Evolutionary conservation across 2,888 invertebrate genomes (phyloP).

Genomic region (Metallyticus violacea): DNA sequence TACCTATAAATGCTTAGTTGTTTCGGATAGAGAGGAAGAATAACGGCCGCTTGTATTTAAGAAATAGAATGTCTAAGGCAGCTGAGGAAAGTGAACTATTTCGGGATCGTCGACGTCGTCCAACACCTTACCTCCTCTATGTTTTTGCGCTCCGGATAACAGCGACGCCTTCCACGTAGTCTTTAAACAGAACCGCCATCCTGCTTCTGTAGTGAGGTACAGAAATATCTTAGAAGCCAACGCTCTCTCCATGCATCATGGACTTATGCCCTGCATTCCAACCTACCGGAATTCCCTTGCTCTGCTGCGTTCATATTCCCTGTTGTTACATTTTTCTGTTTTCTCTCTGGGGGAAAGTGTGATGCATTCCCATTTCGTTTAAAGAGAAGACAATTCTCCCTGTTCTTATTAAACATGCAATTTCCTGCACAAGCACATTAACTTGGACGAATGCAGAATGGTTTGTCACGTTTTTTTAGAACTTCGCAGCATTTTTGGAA

Average conservation of each 20-base stretch:
- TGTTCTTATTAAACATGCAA: too few relatives aligned
- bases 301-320: background rate
- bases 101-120: background rate
- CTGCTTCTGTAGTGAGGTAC: background rate
- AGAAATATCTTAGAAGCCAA: background rate
- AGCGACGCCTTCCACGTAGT: slow-evolving; percentile 8
- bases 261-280: background rate
- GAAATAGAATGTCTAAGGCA: too few relatives aligned
- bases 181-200: background rate
- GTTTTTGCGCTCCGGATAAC: background rate
- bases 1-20: too few relatives aligned
- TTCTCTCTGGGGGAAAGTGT: background rate
- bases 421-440: too few relatives aligned
- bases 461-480: too few relatives aligned
- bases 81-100: background rate
- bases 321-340: background rate
- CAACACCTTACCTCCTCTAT: slow-evolving; percentile 2
- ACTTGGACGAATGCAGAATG: too few relatives aligned
- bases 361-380: too few relatives aligned
- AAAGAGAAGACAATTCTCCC: too few relatives aligned
- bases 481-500: too few relatives aligned
- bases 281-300: background rate
- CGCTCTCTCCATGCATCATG: too few relatives aligned
- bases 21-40: too few relatives aligned
- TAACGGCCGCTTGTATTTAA: too few relatives aligned